Conservation (phyloP, 2,888 invertebrate species). For the Hoplodrina ambigua region DNA sequence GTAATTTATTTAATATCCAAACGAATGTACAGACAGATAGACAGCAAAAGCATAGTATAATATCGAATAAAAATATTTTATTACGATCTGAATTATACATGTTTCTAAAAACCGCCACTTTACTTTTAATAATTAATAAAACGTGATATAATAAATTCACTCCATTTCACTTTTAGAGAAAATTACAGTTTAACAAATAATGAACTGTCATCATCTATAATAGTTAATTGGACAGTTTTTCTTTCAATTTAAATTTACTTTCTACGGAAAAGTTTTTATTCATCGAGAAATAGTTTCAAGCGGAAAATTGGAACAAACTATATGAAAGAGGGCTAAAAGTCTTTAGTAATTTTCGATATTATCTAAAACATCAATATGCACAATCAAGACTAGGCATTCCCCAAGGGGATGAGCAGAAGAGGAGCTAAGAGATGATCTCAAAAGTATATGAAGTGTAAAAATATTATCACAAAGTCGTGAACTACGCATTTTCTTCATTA, state of each 20-base stretch:
- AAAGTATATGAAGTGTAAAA: not conserved
- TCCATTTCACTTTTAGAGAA: not conserved
- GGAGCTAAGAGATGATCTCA: not conserved
- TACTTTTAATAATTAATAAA: not conserved
- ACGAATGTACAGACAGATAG: too few relatives aligned
- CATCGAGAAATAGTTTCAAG: conserved; percentile 3
- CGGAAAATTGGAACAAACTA: not conserved
- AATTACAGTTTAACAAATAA: conserved; percentile 19
- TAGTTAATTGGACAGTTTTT: conserved; percentile 13
- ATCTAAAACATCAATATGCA: not conserved
- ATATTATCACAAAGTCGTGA: too few relatives aligned
- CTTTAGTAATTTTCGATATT: not conserved
- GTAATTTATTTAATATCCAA: too few relatives aligned
- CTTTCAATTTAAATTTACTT: conserved; percentile 16
- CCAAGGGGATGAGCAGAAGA: not conserved
- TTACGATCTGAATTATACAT: too few relatives aligned
- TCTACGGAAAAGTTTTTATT: conserved; percentile 10
- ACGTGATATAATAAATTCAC: not conserved
- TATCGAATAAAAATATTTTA: too few relatives aligned
- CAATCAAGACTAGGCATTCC: not conserved
- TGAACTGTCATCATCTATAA: not conserved
- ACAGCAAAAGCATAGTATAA: too few relatives aligned
- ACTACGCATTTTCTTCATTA: too few relatives aligned
- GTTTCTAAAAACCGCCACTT: not conserved
- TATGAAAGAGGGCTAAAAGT: not conserved